These are phyloP conservation scores for Drosophila mayaguana DNA, from an alignment of 2,888 invertebrate species.

Conservation along the genomic window DNA sequence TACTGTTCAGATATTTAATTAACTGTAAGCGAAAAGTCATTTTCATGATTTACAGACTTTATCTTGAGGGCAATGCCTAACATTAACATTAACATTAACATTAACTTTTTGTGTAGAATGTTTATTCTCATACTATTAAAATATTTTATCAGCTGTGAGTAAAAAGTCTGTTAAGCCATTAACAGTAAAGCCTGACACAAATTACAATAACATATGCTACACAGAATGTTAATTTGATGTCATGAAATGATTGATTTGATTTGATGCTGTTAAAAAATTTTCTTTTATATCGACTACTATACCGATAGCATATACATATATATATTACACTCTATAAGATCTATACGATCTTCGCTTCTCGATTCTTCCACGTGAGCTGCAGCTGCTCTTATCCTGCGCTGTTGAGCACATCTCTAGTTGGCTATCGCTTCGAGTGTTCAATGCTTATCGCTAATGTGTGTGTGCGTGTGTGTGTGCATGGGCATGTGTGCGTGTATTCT, in stretches of 20 bases:
- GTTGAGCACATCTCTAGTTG: constrained; percentile 11
- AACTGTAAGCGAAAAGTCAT: not conserved
- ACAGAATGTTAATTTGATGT: not conserved
- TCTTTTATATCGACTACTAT: not conserved
- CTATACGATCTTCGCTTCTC: not conserved
- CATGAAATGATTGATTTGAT: not conserved
- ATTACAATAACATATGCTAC: not conserved
- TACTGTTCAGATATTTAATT: no score
- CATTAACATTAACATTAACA: no score
- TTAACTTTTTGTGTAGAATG: no score
- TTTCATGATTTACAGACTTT: not conserved
- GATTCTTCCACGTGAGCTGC: no score
- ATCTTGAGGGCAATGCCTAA: not conserved
- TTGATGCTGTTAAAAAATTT: not conserved
- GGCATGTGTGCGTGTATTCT: constrained; percentile 44
- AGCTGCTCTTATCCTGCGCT: not conserved
- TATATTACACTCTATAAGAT: not conserved
- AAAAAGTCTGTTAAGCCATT: no score
- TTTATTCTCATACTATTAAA: no score
- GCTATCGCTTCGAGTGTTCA: constrained; percentile 9
- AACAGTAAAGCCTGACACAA: no score
- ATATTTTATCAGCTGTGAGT: no score
- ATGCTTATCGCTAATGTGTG: constrained; percentile 9
- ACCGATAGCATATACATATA: not conserved
- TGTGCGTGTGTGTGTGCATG: not conserved